phyloP scores from a whole-genome alignment of 2,113 vertebrate genomes.

The Uropsilus gracilis region DNA sequence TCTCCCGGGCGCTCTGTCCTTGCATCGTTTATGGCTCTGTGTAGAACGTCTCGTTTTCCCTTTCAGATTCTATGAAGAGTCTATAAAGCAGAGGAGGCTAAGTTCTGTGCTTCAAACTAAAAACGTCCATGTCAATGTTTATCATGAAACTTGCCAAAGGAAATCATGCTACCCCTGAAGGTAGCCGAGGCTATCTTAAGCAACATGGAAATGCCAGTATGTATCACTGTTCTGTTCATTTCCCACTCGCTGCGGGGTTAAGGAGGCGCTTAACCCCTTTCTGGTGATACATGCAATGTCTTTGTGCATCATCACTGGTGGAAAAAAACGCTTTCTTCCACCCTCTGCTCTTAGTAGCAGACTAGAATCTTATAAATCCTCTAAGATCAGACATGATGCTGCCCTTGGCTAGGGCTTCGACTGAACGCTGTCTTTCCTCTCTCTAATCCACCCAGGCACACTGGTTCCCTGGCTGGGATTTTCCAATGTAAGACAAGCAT shows the following conservation, averaged over 20 bases:
- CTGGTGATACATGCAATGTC: constrained; percentile 27
- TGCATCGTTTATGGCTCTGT: background rate
- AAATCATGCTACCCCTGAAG: background rate
- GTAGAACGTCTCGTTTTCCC: background rate
- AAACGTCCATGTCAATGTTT: background rate
- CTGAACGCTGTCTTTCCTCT: background rate
- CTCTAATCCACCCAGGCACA: background rate
- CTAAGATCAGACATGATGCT: background rate
- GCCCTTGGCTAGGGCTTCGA: background rate
- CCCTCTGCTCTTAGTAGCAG: background rate
- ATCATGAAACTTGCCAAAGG: background rate
- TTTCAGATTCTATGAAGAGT: background rate
- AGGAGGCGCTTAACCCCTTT: background rate
- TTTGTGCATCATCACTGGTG: constrained; percentile 31
- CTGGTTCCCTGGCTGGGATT: background rate
- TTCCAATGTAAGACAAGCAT: background rate
- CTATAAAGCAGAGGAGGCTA: background rate
- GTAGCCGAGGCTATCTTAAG: background rate
- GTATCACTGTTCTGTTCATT: background rate
- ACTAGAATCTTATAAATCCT: background rate
- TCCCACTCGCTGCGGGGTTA: background rate
- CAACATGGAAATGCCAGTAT: background rate
- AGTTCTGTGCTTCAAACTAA: background rate
- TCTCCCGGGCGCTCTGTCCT: background rate
- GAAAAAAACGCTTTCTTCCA: background rate